A percentile compares a stretch with the other conserved stretches of the same genome.
These are phyloP conservation scores for Montipora cactus DNA, from an alignment of 64 coral and sea anemone species.

Conservation along the genomic window DNA sequence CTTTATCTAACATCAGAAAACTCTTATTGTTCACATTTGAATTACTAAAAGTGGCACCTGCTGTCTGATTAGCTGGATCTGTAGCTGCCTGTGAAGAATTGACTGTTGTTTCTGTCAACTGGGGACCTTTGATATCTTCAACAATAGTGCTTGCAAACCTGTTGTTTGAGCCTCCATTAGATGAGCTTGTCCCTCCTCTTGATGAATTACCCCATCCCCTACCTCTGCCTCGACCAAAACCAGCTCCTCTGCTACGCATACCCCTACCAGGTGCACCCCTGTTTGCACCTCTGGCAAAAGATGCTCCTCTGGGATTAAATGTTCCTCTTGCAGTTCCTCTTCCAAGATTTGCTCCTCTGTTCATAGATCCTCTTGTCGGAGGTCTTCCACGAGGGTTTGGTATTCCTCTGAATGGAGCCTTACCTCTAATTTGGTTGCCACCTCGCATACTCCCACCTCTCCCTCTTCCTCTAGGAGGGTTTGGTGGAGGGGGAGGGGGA, in stretches of 20 bases:
- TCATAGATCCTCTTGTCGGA: slow-evolving; percentile 8
- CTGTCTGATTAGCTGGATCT: not conserved
- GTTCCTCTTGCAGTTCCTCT: not conserved
- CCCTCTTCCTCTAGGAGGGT: slow-evolving; percentile 29
- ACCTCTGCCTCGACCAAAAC: not conserved
- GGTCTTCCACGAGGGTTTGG: slow-evolving; percentile 2
- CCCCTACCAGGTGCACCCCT: not conserved
- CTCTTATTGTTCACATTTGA: not conserved
- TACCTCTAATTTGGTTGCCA: slow-evolving; percentile 31
- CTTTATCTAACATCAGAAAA: not conserved
- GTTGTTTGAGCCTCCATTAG: not conserved
- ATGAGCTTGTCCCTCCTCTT: not conserved
- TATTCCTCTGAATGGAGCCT: not conserved
- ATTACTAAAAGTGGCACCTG: not conserved
- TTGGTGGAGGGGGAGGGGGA: not conserved
- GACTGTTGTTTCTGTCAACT: not conserved
- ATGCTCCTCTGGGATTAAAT: not conserved
- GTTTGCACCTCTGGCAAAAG: not conserved
- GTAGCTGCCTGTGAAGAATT: not conserved
- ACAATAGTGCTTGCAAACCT: not conserved
- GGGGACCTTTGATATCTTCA: not conserved
- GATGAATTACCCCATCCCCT: not conserved
- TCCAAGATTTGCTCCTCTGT: not conserved
- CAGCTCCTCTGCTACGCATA: not conserved
- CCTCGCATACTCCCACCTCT: slow-evolving; percentile 14